These are phyloP conservation scores for Himalopsyche anomala DNA, from an alignment of 2,888 invertebrate genomes.

Conservation along the genomic window DNA sequence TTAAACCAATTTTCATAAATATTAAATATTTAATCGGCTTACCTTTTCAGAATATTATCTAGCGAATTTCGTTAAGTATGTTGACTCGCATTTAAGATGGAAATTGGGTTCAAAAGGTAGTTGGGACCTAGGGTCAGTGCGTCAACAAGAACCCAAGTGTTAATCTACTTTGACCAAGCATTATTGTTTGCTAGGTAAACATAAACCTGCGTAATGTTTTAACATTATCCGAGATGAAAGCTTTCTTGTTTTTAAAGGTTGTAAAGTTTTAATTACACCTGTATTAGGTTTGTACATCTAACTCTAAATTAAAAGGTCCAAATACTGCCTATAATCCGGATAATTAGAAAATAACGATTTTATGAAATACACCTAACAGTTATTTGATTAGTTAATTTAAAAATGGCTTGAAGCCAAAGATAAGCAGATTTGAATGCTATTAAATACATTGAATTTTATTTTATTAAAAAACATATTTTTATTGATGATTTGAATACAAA, in stretches of 20 bases:
- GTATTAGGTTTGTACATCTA: neutral
- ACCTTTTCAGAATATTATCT: conserved; percentile 20
- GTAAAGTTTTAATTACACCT: neutral
- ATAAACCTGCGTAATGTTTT: conserved; percentile 4
- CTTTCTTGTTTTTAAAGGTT: conserved; percentile 31
- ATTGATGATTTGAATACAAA: too few species aligned
- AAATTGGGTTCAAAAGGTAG: conserved; percentile 43
- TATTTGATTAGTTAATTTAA: too few species aligned
- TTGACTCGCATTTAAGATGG: conserved; percentile 32
- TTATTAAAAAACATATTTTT: too few species aligned
- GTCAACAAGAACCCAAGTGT: conserved; percentile 34
- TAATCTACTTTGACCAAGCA: conserved; percentile 32
- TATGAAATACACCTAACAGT: too few species aligned
- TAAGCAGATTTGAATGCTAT: too few species aligned
- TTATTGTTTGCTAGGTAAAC: conserved; percentile 40
- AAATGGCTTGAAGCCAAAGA: too few species aligned
- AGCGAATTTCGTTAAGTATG: conserved; percentile 8
- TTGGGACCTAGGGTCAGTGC: conserved; percentile 30
- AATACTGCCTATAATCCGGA: too few species aligned
- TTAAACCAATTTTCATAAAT: neutral
- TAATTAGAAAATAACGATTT: too few species aligned
- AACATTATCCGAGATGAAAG: conserved; percentile 34
- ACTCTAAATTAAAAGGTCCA: too few species aligned
- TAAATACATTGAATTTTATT: too few species aligned
- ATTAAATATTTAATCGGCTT: neutral